A percentile compares a stretch with the other conserved stretches of the same genome.
phyloP scores from a whole-genome alignment of 1,140 invertebrate genomes.

The Ganaspis sp. region DNA sequence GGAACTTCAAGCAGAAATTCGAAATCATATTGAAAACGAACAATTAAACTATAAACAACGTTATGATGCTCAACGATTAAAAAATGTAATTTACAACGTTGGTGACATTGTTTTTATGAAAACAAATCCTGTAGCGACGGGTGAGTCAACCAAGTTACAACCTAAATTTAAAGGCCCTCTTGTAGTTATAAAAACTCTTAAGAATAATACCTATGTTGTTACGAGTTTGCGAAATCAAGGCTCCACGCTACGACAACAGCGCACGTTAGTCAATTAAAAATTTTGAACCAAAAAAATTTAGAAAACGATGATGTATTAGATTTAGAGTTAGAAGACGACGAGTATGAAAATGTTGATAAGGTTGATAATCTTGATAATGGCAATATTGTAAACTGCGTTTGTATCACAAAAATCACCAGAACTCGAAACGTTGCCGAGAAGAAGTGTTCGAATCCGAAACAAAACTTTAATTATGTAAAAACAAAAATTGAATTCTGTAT shows the following conservation, averaged over 20 bases:
- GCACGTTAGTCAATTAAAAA: conserved; percentile 44
- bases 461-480: too few species aligned
- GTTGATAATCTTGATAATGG: too few species aligned
- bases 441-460: too few species aligned
- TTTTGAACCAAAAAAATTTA: conserved; percentile 6
- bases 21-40: neutral
- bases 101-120: conserved; percentile 46
- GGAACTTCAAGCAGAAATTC: conserved; percentile 31
- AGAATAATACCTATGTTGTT: conserved; percentile 36
- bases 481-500: too few species aligned
- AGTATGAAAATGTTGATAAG: too few species aligned
- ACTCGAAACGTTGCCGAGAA: too few species aligned
- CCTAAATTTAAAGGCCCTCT: conserved; percentile 29
- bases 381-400: too few species aligned
- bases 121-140: conserved; percentile 26
- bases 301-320: too few species aligned
- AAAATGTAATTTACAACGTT: conserved; percentile 35
- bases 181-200: conserved; percentile 23
- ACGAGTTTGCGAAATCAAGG: neutral
- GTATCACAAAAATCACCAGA: too few species aligned
- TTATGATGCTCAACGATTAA: conserved; percentile 30
- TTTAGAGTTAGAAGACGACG: too few species aligned
- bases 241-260: neutral
- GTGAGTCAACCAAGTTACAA: conserved; percentile 42
- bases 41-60: conserved; percentile 37